A percentile compares a stretch with the other conserved stretches of the same genome.
Conservation (phyloP, 2,797 vertebrate species). For the Dendrocincla tyrannina region DNA sequence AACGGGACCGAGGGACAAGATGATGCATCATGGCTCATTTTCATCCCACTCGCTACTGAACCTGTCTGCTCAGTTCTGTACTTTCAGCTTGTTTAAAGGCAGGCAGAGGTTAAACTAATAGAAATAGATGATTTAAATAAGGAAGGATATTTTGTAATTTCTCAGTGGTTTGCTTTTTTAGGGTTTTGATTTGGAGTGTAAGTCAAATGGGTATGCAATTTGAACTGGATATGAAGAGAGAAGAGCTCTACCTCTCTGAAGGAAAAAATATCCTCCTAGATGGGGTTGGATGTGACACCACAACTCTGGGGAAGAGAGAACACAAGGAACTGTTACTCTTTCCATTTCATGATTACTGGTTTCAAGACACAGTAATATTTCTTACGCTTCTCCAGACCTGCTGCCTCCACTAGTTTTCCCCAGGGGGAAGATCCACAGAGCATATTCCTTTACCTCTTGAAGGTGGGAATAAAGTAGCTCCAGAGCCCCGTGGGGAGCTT, state of each 20-base stretch:
- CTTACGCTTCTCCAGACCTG: not conserved
- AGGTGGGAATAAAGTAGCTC: not conserved
- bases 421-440: not conserved
- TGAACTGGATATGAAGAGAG: not conserved
- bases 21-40: not conserved
- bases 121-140: not conserved
- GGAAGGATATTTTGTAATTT: not conserved
- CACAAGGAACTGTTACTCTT: not conserved
- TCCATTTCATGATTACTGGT: not conserved
- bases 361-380: not conserved
- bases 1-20: not conserved
- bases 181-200: not conserved
- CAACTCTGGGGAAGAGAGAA: not conserved
- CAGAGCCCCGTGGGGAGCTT: not conserved
- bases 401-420: not conserved
- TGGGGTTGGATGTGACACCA: not conserved
- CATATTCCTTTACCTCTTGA: not conserved
- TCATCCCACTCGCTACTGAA: not conserved
- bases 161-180: not conserved
- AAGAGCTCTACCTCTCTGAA: not conserved
- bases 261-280: not conserved
- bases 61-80: not conserved
- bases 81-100: not conserved
- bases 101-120: not conserved
- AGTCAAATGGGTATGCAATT: not conserved